Base-by-base conservation (phyloP, 1,140 invertebrate species). In the Aphaenogaster ashmeadi region DNA sequence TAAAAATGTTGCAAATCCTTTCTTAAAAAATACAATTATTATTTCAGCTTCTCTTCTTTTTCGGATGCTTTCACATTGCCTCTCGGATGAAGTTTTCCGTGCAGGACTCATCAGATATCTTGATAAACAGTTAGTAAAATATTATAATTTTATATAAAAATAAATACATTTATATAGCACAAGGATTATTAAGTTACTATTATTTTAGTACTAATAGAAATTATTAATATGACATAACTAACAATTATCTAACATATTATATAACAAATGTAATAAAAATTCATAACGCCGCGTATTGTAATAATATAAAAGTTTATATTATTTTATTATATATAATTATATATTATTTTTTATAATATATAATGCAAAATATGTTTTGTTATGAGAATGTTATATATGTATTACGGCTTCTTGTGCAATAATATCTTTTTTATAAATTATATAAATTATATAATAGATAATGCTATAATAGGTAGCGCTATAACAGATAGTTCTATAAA, bases 71-170 rank as follows among this genome's bases (percentile, higher is more conserved):
- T 93, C 95, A 21, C 95, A 96, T 88, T 95, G 96, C 86, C 79
- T 96, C 6, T 95, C 95, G 0, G 98, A 98, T 94, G 96, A 96
- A 4, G 98, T 99, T 47, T 98, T 98, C 0, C 99, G 99, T 92
- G 96, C 96, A 1, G 99, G 99, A 96, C 98, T 98, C 21, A 97
- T 97, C 0, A 97, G 91, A 71, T 96, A 96, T 90, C 84, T 96
- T 0, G 92, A 92, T 38, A 87, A 88, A 4, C 94, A 95, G 96
- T 97, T 94, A 93, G 94, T 94, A 60, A 21, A 56, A 18, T 67
- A 71, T 67, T 74, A 3, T 50, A 54, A 13, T 54, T 36, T 44
- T 58, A 64, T 56, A 69, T 44, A 47, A 62, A 50, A 21, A 44
- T 77, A 15, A 11, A 47, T 54, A 38, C 11, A 21, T 47, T 52